These are phyloP conservation scores for Drosophila kanekoi DNA, from an alignment of 2,888 invertebrate species.

Conservation along the genomic window DNA sequence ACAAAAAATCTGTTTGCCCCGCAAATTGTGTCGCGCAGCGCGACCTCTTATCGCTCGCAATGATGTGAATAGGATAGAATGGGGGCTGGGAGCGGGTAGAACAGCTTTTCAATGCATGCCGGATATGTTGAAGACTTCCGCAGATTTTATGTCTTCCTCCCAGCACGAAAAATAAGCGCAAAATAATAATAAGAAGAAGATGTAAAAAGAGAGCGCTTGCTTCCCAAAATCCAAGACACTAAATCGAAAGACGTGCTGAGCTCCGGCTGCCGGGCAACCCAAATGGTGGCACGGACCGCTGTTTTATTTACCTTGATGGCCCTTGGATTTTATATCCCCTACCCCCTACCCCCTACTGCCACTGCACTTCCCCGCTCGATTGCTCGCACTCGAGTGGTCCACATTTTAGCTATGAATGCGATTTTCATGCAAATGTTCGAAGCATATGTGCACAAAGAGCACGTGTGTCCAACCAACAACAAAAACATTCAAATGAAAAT, in stretches of 20 bases:
- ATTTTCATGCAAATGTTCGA: constrained; percentile 61
- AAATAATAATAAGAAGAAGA: constrained; percentile 62
- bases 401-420: constrained; percentile 62
- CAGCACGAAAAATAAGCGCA: constrained; percentile 39
- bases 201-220: constrained; percentile 8
- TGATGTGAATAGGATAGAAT: constrained; percentile 12
- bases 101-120: constrained; percentile 53
- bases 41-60: constrained; percentile 52
- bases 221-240: constrained; percentile 30
- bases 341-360: background rate
- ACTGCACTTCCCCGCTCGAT: too few relatives aligned
- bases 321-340: constrained; percentile 12
- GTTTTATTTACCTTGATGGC: constrained; percentile 41
- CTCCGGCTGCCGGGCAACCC: constrained; percentile 13
- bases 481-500: background rate
- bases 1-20: constrained; percentile 17
- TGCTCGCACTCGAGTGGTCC: background rate
- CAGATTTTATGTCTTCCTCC: constrained; percentile 76
- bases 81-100: constrained; percentile 5
- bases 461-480: constrained; percentile 21
- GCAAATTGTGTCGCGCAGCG: constrained; percentile 21
- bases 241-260: constrained; percentile 51
- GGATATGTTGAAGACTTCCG: constrained; percentile 75
- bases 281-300: constrained; percentile 16
- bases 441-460: constrained; percentile 38